Evolutionary conservation across 2,113 vertebrate species (phyloP), one percentile per base, ranked within the genome.

Genomic region (Toxotes chatareus): DNA sequence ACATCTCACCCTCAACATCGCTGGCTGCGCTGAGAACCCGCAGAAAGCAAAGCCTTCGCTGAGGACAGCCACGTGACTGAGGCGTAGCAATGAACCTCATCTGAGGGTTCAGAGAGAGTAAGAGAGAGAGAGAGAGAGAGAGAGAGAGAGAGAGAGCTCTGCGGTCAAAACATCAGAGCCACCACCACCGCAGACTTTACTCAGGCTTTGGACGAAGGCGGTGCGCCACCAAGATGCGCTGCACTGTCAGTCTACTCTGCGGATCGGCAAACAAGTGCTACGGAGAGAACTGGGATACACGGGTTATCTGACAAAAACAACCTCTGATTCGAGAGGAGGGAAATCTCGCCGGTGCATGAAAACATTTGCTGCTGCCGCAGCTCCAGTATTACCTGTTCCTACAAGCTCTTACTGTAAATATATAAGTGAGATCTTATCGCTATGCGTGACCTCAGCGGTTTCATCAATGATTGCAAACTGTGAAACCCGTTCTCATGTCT

Each of bases 1-100:
- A 59, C 83, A 72, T 76, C 83, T 73, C 82, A 85, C 87, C 68
- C 74, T 68, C 77, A 79, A 77, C 88, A 69, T 77, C 85, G 73
- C 83, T 73, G 61, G 32, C 42, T 73, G 83, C 2, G 67, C 67
- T 0, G 73, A 79, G 71, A 75, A 91, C 66, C 88, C 19, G 86
- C 81, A 77, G 80, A 64, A 44, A 47, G 82, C 74, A 59, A 67
- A 80, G 85, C 64, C 44, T 56, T 80, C 34, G 38, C 74, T 7
- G 63, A 67, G 69, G 72, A 69, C 67, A 49, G 76, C 9, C 93
- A 94, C 93, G 93, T 94, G 93, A 92, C 82, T 14, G 63, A 82
- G 84, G 69, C 86, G 80, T 68, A 82, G 73, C 80, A 62, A 4
- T 42, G 85, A 85, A 80, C 68, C 79, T 84, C 73, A 42, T 78